phyloP scores from a whole-genome alignment of 2,797 vertebrate species.

The Peromyscus eremicus region DNA sequence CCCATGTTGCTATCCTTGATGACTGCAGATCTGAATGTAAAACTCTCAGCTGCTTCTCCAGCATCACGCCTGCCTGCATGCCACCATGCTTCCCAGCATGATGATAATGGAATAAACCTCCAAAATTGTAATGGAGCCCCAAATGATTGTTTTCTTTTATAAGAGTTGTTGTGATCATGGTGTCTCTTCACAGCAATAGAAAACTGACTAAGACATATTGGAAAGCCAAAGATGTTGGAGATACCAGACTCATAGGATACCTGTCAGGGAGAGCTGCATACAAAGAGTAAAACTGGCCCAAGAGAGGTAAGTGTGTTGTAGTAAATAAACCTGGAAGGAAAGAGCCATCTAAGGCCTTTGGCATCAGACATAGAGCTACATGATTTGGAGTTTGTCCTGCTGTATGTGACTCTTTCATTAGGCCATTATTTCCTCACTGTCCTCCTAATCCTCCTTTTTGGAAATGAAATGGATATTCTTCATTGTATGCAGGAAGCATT shows the following conservation, averaged over 20 bases:
- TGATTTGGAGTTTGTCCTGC: not conserved
- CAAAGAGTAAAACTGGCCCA: not conserved
- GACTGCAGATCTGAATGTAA: not conserved
- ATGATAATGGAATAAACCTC: not conserved
- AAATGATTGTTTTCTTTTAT: not conserved
- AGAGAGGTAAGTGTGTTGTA: not conserved
- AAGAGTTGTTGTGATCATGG: not conserved
- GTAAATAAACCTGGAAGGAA: not conserved
- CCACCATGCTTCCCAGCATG: not conserved
- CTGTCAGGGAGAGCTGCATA: not conserved
- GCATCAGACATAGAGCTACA: not conserved
- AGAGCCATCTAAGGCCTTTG: not conserved
- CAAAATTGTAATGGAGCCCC: not conserved
- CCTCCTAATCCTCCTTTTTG: not conserved
- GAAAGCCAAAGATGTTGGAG: not conserved
- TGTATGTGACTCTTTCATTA: not conserved
- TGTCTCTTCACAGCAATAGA: not conserved
- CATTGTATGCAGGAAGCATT: not conserved
- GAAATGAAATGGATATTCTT: not conserved
- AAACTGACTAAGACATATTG: not conserved
- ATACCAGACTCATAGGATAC: not conserved
- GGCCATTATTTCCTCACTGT: not conserved
- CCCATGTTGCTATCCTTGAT: not conserved
- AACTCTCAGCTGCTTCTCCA: not conserved
- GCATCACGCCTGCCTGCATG: not conserved